phyloP scores from a whole-genome alignment of 2,888 invertebrate genomes.

The Ceraclea dissimilis region DNA sequence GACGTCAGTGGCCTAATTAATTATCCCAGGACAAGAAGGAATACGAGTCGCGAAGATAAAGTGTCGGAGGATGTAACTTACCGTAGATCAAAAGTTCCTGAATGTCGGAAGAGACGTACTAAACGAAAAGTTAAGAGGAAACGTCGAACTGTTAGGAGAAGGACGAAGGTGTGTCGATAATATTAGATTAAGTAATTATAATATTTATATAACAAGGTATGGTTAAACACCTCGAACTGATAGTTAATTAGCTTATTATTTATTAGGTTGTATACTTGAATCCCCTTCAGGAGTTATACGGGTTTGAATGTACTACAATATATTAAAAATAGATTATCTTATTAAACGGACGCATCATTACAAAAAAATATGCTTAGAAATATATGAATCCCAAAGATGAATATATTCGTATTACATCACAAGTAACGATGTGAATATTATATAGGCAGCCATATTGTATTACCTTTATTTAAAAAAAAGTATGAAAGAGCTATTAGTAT shows the following conservation, averaged over 20 bases:
- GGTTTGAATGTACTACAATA: slow-evolving; percentile 15
- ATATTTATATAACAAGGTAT: slow-evolving; percentile 4
- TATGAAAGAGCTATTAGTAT: too few species aligned
- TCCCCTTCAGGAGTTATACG: slow-evolving; percentile 14
- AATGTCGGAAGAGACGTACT: slow-evolving; percentile 2
- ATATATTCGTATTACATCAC: too few species aligned
- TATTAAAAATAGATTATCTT: too few species aligned
- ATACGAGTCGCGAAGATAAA: not conserved
- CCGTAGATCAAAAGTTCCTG: not conserved
- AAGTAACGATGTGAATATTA: too few species aligned
- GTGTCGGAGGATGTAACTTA: not conserved
- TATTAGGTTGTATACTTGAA: slow-evolving; percentile 10
- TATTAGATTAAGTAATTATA: not conserved
- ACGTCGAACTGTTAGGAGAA: not conserved
- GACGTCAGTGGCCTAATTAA: not conserved
- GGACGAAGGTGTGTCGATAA: not conserved
- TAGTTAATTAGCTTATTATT: slow-evolving; percentile 12
- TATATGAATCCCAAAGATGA: too few species aligned
- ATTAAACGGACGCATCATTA: too few species aligned
- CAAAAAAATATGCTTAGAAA: too few species aligned
- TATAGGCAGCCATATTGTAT: too few species aligned
- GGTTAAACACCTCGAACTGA: slow-evolving; percentile 15
- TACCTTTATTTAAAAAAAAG: too few species aligned
- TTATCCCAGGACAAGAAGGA: not conserved
- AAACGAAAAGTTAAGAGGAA: not conserved